These are phyloP conservation scores for Pitangus sulphuratus DNA, from an alignment of 2,797 vertebrate genomes.

Conservation along the genomic window DNA sequence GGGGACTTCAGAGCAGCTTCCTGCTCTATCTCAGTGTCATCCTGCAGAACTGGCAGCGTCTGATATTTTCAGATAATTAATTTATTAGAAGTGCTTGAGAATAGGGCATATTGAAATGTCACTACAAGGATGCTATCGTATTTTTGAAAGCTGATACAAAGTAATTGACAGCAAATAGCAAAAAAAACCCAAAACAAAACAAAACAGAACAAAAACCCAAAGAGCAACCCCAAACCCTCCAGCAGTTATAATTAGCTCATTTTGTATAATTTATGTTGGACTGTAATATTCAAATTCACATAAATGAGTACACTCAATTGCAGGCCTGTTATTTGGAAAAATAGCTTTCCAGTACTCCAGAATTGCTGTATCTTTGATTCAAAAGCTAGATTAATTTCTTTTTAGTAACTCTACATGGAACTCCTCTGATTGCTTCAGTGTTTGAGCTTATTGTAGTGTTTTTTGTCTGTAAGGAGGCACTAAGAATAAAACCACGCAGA, in stretches of 20 bases:
- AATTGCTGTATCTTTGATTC: neutral
- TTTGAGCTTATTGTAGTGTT: neutral
- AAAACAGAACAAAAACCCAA: neutral
- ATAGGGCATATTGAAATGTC: neutral
- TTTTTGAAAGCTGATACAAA: neutral
- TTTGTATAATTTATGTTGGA: neutral
- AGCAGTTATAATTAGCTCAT: neutral
- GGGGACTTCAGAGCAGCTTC: neutral
- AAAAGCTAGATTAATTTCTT: neutral
- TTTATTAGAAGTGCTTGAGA: neutral
- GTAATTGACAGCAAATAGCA: neutral
- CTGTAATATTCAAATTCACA: neutral
- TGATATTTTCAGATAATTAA: slow-evolving; percentile 3
- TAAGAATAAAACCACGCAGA: neutral
- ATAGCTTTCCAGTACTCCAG: neutral
- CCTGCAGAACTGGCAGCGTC: neutral
- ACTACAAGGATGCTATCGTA: neutral
- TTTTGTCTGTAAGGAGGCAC: neutral
- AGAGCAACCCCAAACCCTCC: neutral
- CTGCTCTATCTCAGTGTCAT: neutral
- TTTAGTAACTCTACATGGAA: neutral
- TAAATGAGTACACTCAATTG: neutral
- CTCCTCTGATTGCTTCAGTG: neutral
- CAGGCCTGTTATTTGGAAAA: neutral
- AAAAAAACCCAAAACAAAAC: neutral